Evolutionary conservation across 2,797 vertebrate species (phyloP).

Genomic region (Schizothorax lantsangensis): DNA sequence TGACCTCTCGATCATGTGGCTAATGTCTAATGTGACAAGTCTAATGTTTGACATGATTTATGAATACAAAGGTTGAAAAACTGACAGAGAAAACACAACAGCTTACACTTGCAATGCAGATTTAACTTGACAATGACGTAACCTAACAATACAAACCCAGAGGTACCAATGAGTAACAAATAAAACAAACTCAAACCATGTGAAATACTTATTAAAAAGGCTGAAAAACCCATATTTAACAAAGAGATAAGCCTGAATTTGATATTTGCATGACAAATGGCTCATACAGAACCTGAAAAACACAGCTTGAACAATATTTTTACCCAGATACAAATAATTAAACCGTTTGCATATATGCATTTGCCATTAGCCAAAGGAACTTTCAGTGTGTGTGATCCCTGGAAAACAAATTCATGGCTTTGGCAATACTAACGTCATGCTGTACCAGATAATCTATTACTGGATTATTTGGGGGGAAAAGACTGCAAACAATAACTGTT

Average conservation of each 20-base stretch:
- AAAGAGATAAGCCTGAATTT: not conserved
- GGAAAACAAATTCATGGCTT: not conserved
- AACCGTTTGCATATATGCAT: not conserved
- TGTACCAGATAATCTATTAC: not conserved
- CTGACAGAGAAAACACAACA: slow-evolving; percentile 4
- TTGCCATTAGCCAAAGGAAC: not conserved
- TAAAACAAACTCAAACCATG: not conserved
- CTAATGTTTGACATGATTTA: slow-evolving; percentile 51
- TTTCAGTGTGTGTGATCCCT: not conserved
- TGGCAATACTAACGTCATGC: not conserved
- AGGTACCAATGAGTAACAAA: not conserved
- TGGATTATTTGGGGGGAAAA: not conserved
- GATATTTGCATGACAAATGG: not conserved
- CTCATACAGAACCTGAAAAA: not conserved
- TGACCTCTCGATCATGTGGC: slow-evolving; percentile 1
- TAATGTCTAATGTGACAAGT: slow-evolving; percentile 1
- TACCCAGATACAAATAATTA: not conserved
- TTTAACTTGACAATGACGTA: not conserved
- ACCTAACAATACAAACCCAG: not conserved
- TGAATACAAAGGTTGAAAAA: slow-evolving; percentile 39
- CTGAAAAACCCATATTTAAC: not conserved
- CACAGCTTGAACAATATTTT: not conserved
- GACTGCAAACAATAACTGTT: not conserved
- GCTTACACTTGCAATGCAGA: slow-evolving; percentile 29
- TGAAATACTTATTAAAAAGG: not conserved